phyloP scores from a whole-genome alignment of 1,140 invertebrate genomes.

The Bursaphelenchus mucronatus region DNA sequence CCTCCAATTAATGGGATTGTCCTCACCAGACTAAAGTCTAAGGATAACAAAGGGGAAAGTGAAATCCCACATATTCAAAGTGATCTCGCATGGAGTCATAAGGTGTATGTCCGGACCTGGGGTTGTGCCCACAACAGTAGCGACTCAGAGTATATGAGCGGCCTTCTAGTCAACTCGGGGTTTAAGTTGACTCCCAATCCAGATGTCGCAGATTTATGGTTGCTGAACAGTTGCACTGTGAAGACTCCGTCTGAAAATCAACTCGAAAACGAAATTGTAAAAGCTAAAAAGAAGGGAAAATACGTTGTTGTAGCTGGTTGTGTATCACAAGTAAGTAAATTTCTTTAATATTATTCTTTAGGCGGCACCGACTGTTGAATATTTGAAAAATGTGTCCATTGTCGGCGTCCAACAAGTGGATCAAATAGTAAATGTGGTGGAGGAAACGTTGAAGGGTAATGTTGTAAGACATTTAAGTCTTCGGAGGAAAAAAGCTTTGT shows the following conservation, averaged over 20 bases:
- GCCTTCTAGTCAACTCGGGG: conserved; percentile 61
- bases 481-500: conserved; percentile 7
- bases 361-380: conserved; percentile 52
- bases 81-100: conserved; percentile 11
- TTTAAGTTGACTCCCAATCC: conserved; percentile 68
- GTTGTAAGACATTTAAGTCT: conserved; percentile 50
- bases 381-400: conserved; percentile 64
- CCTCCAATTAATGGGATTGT: no score
- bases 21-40: no score
- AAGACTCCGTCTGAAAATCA: conserved; percentile 87
- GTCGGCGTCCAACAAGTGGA: conserved; percentile 97
- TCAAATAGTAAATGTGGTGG: conserved; percentile 86
- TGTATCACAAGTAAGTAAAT: conserved; percentile 73
- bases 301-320: conserved; percentile 89
- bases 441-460: conserved; percentile 86
- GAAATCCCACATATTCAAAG: conserved; percentile 11
- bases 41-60: not conserved
- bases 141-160: conserved; percentile 92
- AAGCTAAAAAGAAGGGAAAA: conserved; percentile 73
- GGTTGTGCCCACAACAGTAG: conserved; percentile 67
- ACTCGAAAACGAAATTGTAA: conserved; percentile 84
- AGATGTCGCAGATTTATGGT: conserved; percentile 79
- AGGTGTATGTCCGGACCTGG: conserved; percentile 5
- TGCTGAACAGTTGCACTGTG: conserved; percentile 94
- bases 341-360: conserved; percentile 23